phyloP scores from a whole-genome alignment of 2,113 vertebrate species.

The Hassar affinis region DNA sequence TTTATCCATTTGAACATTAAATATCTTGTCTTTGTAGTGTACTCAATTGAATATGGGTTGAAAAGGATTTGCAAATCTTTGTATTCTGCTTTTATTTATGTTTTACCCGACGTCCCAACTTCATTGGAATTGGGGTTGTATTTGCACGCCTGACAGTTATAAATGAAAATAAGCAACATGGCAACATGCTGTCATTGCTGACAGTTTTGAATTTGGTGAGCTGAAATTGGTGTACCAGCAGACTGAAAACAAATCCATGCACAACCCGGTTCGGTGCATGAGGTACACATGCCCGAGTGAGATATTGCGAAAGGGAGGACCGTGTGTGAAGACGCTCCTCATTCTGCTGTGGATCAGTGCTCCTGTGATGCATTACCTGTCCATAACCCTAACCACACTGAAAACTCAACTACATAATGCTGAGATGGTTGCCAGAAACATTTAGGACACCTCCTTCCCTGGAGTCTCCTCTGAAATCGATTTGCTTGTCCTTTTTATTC shows the following conservation, averaged over 20 bases:
- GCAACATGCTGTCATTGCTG: not conserved
- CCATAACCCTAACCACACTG: conserved; percentile 5
- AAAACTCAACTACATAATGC: not conserved
- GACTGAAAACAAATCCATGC: not conserved
- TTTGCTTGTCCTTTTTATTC: not conserved
- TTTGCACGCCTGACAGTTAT: not conserved
- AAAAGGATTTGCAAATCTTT: no score
- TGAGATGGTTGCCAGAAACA: not conserved
- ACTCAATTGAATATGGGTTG: no score
- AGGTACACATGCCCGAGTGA: not conserved
- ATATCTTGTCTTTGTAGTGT: no score
- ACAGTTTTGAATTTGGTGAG: not conserved
- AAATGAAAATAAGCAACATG: not conserved
- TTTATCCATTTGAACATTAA: no score
- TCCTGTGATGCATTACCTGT: conserved; percentile 24
- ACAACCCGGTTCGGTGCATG: not conserved
- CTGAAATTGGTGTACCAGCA: not conserved
- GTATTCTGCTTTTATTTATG: no score
- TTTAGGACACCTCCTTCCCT: not conserved
- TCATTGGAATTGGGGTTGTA: no score
- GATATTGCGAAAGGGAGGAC: not conserved
- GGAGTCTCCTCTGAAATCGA: not conserved
- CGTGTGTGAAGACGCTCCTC: not conserved
- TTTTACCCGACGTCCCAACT: no score
- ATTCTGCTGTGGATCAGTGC: conserved; percentile 12